A percentile compares a stretch with the other conserved stretches of the same genome.
Evolutionary conservation across 2,113 vertebrate species (phyloP).

Genomic region (Sitta europaea): DNA sequence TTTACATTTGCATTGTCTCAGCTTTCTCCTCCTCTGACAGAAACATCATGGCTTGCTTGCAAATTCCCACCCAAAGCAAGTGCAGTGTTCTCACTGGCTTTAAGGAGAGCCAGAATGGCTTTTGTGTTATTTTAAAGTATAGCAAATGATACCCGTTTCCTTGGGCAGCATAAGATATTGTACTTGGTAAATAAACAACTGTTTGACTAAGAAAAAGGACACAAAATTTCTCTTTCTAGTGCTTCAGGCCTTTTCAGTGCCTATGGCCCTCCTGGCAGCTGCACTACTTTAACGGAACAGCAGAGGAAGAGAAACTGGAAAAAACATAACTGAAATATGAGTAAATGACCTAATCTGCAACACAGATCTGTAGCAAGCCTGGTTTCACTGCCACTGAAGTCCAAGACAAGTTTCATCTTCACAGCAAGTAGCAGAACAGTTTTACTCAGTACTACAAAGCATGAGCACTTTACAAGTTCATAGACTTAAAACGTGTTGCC

Average conservation of each 20-base stretch:
- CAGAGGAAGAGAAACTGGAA: not conserved
- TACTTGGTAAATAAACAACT: not conserved
- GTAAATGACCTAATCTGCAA: not conserved
- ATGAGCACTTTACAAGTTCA: not conserved
- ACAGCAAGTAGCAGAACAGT: not conserved
- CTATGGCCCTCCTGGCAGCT: not conserved
- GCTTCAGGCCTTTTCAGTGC: not conserved
- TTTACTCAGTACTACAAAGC: not conserved
- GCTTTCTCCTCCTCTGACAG: not conserved
- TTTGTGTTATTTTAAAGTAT: not conserved
- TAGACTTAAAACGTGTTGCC: not conserved
- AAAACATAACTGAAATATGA: not conserved
- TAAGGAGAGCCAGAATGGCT: not conserved
- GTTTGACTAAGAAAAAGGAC: not conserved
- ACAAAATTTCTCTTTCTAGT: not conserved
- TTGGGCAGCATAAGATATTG: not conserved
- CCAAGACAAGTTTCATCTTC: not conserved
- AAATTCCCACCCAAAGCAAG: not conserved
- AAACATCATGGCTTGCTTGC: not conserved
- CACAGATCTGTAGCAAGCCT: not conserved
- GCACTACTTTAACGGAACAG: not conserved
- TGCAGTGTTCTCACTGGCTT: not conserved
- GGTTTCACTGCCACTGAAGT: not conserved
- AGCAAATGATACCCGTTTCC: not conserved
- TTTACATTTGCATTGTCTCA: not conserved